Conservation (phyloP, 1,140 invertebrate genomes). For the Uloborus diversus region DNA sequence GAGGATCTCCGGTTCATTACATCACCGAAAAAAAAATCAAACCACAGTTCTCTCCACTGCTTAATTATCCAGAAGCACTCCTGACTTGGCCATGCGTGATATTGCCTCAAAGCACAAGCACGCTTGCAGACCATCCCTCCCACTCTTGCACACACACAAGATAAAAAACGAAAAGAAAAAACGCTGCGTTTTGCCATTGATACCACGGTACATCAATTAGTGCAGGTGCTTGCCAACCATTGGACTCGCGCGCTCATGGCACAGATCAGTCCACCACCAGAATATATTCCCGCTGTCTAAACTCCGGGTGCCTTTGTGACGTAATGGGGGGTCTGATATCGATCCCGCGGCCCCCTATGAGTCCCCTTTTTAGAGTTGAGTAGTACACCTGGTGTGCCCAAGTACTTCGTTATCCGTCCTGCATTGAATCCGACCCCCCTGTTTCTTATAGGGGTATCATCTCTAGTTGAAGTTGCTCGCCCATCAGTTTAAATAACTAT, state of each 20-base stretch:
- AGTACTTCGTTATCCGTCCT: not conserved
- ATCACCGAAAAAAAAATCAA: too few species aligned
- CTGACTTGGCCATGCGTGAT: too few species aligned
- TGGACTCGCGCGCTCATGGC: not conserved
- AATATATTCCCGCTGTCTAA: too few species aligned
- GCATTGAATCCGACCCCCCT: not conserved
- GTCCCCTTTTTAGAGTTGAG: not conserved
- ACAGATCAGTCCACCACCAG: too few species aligned
- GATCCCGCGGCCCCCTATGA: conserved; percentile 17
- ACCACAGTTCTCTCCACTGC: too few species aligned
- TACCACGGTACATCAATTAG: conserved; percentile 16
- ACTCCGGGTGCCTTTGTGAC: conserved; percentile 22
- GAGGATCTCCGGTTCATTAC: too few species aligned
- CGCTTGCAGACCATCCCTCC: too few species aligned
- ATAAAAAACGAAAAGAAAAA: too few species aligned
- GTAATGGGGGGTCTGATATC: conserved; percentile 19
- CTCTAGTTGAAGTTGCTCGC: not conserved
- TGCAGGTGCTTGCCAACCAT: conserved; percentile 12
- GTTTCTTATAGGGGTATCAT: not conserved
- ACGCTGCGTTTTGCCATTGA: too few species aligned
- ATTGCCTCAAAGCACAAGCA: too few species aligned
- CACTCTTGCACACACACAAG: too few species aligned
- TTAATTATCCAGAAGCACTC: too few species aligned
- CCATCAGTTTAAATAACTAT: conserved; percentile 38
- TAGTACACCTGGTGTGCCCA: conserved; percentile 8